Evolutionary conservation across 1,140 invertebrate genomes (phyloP), one percentile per base, ranked within the genome.

Genomic region (Euglossa dilemma): DNA sequence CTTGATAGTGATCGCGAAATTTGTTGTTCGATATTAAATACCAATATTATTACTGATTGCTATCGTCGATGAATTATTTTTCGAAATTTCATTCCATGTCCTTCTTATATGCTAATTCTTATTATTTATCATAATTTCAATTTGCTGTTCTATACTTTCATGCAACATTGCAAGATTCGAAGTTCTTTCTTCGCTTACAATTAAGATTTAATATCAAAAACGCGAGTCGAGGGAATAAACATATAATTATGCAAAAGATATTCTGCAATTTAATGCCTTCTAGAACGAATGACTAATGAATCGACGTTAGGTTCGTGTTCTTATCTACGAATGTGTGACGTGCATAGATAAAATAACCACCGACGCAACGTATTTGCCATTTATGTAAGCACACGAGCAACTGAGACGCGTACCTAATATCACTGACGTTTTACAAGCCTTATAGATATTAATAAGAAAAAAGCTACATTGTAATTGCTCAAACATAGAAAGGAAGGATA

Each of bases 381-480:
- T 77, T 67, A 45, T 45, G 36, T 18, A 77, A 56, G 16, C n/a
- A 11, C 28, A 20, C 50, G 9, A 66, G 23, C 54, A n/a, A 12
- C 47, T 61, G n/a, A 20, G 43, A 47, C 72, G 56, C 16, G 28
- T 36, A 64, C 20, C 74, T 64, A 23, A 23, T 25, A 45, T 66
- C 61, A n/a, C 28, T 54, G 12, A 66, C 16, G 25, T 76, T 76
- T 66, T 36, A 64, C 25, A 14, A 66, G 28, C 14, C 25, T 11
- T 9, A n/a, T 12, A 54, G 74, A 50, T 25, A 36, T 76, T 66
- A 76, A 76, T 76, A 54, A 52, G 16, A 64, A 76, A 64, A 28
- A 11, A 7, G 36, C 36, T 36, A 36, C 59, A 14, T 61, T 52
- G 25, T n/a, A 61, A 36, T 76, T 66, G 66, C 74, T 61, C 28